A percentile compares a stretch with the other conserved stretches of the same genome.
phyloP scores from a whole-genome alignment of 2,888 invertebrate species.

The Tribolium freemani region DNA sequence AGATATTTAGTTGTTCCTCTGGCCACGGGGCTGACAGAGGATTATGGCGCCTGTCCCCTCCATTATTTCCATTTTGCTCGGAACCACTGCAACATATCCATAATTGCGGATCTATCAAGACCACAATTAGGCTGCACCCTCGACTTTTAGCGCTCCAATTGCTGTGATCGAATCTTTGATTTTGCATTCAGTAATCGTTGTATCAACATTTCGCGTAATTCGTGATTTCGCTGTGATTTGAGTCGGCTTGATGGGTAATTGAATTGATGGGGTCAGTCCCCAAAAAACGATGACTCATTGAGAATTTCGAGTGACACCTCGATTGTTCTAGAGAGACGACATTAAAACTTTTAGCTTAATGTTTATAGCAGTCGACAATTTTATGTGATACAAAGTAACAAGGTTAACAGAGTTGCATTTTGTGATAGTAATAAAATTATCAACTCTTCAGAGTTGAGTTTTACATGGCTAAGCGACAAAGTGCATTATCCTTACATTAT shows the following conservation, averaged over 20 bases:
- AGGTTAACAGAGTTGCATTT: slow-evolving; percentile 41
- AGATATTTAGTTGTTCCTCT: too few species aligned
- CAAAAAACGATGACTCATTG: slow-evolving; percentile 32
- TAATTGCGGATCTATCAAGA: slow-evolving; percentile 15
- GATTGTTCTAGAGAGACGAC: slow-evolving; percentile 31
- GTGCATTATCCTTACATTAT: slow-evolving; percentile 39
- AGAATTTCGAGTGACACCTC: neutral
- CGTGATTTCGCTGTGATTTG: slow-evolving; percentile 13
- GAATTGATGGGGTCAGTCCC: slow-evolving; percentile 5
- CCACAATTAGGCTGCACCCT: slow-evolving; percentile 19
- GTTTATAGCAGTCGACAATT: slow-evolving; percentile 35
- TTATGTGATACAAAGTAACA: slow-evolving; percentile 33
- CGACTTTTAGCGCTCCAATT: neutral
- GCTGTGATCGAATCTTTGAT: slow-evolving; percentile 15
- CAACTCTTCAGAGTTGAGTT: slow-evolving; percentile 35
- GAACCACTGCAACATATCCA: slow-evolving; percentile 19
- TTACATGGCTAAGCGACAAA: slow-evolving; percentile 29
- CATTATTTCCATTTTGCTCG: slow-evolving; percentile 12
- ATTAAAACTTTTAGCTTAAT: slow-evolving; percentile 38
- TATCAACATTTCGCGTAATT: slow-evolving; percentile 6
- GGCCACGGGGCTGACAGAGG: slow-evolving; percentile 21
- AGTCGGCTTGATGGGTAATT: neutral
- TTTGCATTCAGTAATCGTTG: slow-evolving; percentile 15
- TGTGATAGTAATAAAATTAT: slow-evolving; percentile 45
- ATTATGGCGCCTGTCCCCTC: slow-evolving; percentile 27